Percentiles rank a stretch among this genome's conserved stretches.
Evolutionary conservation across 1,140 invertebrate genomes (phyloP).

Genomic region (Acyrthosiphon pisum): DNA sequence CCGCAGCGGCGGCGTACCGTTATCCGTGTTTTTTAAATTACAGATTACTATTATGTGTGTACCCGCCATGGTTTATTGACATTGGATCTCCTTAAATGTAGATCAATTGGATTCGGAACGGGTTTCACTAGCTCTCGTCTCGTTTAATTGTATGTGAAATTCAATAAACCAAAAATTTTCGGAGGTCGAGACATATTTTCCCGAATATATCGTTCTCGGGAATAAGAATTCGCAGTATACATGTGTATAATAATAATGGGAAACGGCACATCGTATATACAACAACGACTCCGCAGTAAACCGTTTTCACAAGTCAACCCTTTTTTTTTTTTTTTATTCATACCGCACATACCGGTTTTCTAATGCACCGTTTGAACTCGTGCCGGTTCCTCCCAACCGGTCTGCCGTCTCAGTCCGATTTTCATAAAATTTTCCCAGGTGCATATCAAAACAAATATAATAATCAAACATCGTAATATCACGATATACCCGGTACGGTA

Average conservation of each 20-base stretch:
- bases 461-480: constrained; percentile 4
- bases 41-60: neutral
- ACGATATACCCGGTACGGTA: neutral
- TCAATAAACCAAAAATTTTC: neutral
- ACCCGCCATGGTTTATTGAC: constrained; percentile 40
- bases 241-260: neutral
- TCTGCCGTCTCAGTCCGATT: neutral
- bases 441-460: neutral
- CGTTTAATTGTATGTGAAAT: constrained; percentile 19
- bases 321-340: neutral
- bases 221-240: neutral
- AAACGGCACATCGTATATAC: neutral
- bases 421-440: constrained; percentile 33
- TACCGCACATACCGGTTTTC: constrained; percentile 32
- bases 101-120: constrained; percentile 32
- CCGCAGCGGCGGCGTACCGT: constrained; percentile 12
- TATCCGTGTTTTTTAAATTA: constrained; percentile 37
- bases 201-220: neutral
- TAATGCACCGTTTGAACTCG: constrained; percentile 27
- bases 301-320: constrained; percentile 13
- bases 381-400: constrained; percentile 21
- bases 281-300: neutral
- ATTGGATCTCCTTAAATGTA: constrained; percentile 4
- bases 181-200: neutral
- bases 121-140: neutral